Evolutionary conservation across 2,888 invertebrate genomes (phyloP).

Genomic region (Polydesmus complanatus): DNA sequence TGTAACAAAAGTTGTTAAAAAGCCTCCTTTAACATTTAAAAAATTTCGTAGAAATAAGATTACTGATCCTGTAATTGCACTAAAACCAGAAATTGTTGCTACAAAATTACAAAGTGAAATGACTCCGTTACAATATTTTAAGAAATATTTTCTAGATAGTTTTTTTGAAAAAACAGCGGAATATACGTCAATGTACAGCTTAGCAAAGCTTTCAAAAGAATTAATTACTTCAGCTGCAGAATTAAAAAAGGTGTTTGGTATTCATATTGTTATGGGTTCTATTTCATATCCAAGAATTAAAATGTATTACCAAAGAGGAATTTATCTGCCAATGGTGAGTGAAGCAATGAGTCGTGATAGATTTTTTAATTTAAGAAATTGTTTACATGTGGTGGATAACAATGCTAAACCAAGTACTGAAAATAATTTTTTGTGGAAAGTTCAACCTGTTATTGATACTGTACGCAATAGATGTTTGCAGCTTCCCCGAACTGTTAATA

Average conservation of each 20-base stretch:
- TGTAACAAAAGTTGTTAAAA: too few species aligned
- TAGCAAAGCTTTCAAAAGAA: neutral
- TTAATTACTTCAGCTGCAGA: slow-evolving; percentile 7
- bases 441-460: slow-evolving; percentile 21
- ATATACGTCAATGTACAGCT: slow-evolving; percentile 25
- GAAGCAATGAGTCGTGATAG: slow-evolving; percentile 19
- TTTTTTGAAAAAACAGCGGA: slow-evolving; percentile 15
- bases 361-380: slow-evolving; percentile 18
- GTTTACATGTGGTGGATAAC: slow-evolving; percentile 19
- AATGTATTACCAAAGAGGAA: slow-evolving; percentile 17
- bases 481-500: slow-evolving; percentile 38
- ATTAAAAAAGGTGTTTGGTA: slow-evolving; percentile 13
- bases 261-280: slow-evolving; percentile 17
- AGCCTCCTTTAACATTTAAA: too few species aligned
- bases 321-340: too few species aligned
- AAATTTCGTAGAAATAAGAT: too few species aligned
- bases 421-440: slow-evolving; percentile 21
- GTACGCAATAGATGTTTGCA: slow-evolving; percentile 20
- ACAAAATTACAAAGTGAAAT: too few species aligned
- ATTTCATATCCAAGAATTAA: slow-evolving; percentile 14
- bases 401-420: slow-evolving; percentile 1
- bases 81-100: too few species aligned
- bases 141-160: slow-evolving; percentile 8
- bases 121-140: slow-evolving; percentile 15
- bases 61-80: too few species aligned